Base-by-base conservation (phyloP, 2,113 vertebrate species). In the Aptenodytes forsteri region DNA sequence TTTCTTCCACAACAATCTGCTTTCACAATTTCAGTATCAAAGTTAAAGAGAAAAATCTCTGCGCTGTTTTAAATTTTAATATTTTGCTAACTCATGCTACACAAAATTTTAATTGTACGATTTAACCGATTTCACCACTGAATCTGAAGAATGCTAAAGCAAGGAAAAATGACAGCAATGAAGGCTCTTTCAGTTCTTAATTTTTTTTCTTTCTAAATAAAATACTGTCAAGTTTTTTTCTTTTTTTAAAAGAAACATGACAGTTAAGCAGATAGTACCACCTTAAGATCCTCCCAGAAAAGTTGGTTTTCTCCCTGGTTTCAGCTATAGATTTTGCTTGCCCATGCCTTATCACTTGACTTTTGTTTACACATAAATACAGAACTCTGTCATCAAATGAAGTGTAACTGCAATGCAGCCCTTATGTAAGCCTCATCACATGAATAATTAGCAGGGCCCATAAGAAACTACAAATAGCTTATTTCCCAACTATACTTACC, bases 281-380 rank as follows among this genome's bases (percentile, higher is more conserved):
- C 79, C 59, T 90, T 78, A 89, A 78, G 55, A 78, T 67, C n/a
- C 38, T 67, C 47, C 23, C 76, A 81, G 52, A 58, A 67, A 83
- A 82, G 38, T 84, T 80, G 82, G 50, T 14, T 83, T 89, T 78
- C 46, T 86, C 67, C 50, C 83, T 67, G 6, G 59, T 59, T 94
- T 92, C 76, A 92, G 2, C 69, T 83, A 25, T 8, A 96, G 85
- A 94, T 79, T 95, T 89, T 95, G 85, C 49, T 87, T 97, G 77
- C 13, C 69, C 40, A 26, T 72, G 72, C 42, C 89, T 87, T 87
- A 95, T 95, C 92, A 79, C 30, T 86, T 78, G 76, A 82, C 64
- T 92, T 90, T 36, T 95, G 90, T 96, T 97, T 92, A 89, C 90
- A 83, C 38, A 93, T 83, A 94, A 97, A 90, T 42, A 95, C 71